These are phyloP conservation scores for Neuroscelio doddi DNA, from an alignment of 2,888 invertebrate genomes.

Conservation along the genomic window DNA sequence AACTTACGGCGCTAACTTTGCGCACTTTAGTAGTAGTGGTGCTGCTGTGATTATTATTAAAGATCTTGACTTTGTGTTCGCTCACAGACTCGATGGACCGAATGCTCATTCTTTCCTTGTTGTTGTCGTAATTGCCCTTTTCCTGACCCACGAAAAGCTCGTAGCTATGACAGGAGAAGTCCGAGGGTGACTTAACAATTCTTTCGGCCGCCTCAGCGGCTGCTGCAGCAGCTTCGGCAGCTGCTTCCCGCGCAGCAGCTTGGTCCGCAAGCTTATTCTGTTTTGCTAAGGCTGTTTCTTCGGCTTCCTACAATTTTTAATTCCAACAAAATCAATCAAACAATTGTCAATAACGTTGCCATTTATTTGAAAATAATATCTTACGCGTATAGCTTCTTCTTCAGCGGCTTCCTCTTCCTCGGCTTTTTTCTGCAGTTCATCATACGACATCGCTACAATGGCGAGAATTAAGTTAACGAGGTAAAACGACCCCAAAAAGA, in stretches of 20 bases:
- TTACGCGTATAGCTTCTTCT: conserved; percentile 91
- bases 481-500: conserved; percentile 99
- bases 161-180: conserved; percentile 93
- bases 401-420: conserved; percentile 97
- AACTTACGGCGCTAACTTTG: conserved; percentile 88
- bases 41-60: conserved; percentile 69
- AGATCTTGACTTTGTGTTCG: conserved; percentile 77
- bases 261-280: conserved; percentile 78
- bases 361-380: conserved; percentile 25
- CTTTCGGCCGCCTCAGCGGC: conserved; percentile 74
- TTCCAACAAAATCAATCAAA: background rate
- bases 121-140: conserved; percentile 90
- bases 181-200: conserved; percentile 91
- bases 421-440: conserved; percentile 98
- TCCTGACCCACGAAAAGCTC: conserved; percentile 93
- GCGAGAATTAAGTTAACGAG: conserved; percentile 99
- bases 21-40: conserved; percentile 80
- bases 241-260: conserved; percentile 78
- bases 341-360: background rate
- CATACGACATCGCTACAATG: conserved; percentile 99
- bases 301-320: conserved; percentile 81
- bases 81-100: conserved; percentile 92
- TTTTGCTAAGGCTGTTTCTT: conserved; percentile 84
- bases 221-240: conserved; percentile 76
- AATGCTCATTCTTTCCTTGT: conserved; percentile 93